Evolutionary conservation across 2,888 invertebrate species (phyloP).

Genomic region (Drosophila atripex): DNA sequence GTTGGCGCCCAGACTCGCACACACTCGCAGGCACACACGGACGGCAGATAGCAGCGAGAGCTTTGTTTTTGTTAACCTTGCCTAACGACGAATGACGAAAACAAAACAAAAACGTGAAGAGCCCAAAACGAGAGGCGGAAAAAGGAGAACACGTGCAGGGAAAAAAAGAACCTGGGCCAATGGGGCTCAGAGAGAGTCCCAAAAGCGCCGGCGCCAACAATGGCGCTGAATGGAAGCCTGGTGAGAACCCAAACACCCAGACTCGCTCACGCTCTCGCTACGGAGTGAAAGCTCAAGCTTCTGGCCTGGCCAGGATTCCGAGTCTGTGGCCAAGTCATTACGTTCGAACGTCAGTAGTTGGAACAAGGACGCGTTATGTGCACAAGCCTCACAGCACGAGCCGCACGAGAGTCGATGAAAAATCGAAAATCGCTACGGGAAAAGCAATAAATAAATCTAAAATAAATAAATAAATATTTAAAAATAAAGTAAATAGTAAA

Average conservation of each 20-base stretch:
- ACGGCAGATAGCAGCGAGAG: constrained; percentile 26
- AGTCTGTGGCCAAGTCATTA: constrained; percentile 59
- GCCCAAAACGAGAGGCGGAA: constrained; percentile 26
- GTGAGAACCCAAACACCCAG: constrained; percentile 6
- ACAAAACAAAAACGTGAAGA: constrained; percentile 72
- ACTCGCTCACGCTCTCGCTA: constrained; percentile 5
- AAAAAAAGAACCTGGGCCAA: constrained; percentile 39
- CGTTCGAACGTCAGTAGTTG: constrained; percentile 79
- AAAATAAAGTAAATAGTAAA: not conserved
- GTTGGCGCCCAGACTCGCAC: constrained; percentile 62
- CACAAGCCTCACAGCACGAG: constrained; percentile 66
- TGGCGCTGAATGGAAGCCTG: constrained; percentile 68
- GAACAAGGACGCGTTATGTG: constrained; percentile 83
- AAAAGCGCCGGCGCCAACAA: constrained; percentile 44
- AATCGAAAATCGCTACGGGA: constrained; percentile 25
- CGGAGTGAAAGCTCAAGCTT: constrained; percentile 52
- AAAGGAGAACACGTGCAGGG: constrained; percentile 26
- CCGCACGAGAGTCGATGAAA: constrained; percentile 21
- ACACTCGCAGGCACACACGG: constrained; percentile 7
- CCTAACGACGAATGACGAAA: constrained; percentile 60
- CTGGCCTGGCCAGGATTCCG: constrained; percentile 79
- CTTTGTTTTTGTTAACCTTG: constrained; percentile 71
- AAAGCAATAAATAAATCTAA: constrained; percentile 28
- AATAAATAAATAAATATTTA: constrained; percentile 15
- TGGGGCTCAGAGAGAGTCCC: constrained; percentile 7